Evolutionary conservation across 2,113 vertebrate genomes (phyloP), one percentile per base, ranked within the genome.

Genomic region (Pelobates fuscus): DNA sequence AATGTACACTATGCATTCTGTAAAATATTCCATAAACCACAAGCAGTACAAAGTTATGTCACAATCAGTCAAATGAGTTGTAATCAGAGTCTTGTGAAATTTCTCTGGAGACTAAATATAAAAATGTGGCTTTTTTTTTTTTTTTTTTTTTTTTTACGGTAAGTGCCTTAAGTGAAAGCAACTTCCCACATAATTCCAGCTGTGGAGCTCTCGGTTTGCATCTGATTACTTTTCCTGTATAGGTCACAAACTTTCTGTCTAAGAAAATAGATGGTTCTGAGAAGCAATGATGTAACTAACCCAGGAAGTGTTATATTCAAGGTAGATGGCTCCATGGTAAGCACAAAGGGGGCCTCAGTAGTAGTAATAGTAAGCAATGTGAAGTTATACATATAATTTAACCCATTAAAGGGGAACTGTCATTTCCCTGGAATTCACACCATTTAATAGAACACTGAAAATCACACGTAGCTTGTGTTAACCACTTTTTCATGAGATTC

Each of bases 141-240:
- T n/a, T n/a, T n/a, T n/a, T n/a, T n/a, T n/a, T n/a, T n/a, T n/a
- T n/a, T n/a, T 70, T 49, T 71, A 62, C 59, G 14, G 58, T 62
- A 71, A 71, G 70, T 52, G 12, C 58, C 59, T 21, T 23, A 41
- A 59, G 67, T 41, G 11, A 52, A 46, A 23, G 27, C 7, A 15
- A 18, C 25, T 63, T 52, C 69, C 69, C 55, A 61, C 41, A 11
- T 2, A 61, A 21, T 49, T 52, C 43, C 70, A 30, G 59, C 24
- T 52, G 32, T 62, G 0, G 58, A 15, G 49, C 43, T 29, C 26
- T 26, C 30, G 27, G n/a, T 62, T 71, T 14, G 52, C 46, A 8
- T 52, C 59, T 63, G 43, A 52, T 52, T 63, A 52, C 15, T 37
- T 62, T 71, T 32, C 43, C 58, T 62, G 70, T 52, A 63, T 30